Base-by-base conservation (phyloP, 1,140 invertebrate genomes). In the Drosophila sp. region DNA sequence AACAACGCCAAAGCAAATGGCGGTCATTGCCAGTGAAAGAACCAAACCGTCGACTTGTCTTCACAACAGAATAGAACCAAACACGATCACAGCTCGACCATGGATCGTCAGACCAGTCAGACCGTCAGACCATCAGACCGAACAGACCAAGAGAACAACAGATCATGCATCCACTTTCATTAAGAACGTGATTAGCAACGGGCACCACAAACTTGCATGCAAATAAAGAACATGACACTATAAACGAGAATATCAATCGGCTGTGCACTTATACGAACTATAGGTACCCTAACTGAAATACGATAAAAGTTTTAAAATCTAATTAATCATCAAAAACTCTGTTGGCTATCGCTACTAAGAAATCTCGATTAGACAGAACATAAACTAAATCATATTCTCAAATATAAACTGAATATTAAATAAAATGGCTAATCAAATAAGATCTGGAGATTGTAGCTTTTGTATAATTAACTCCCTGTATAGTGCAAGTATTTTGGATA, bases 161-260 rank as follows among this genome's bases (percentile, higher is more conserved):
- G 53, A 38, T 32, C 56, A 61, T 64, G 27, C 51, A 81, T 79
- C 80, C 84, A 89, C 83, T 89, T 89, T 89, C 83, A 89, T 89
- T 89, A 89, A 77, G 84, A 89, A 89, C 83, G 83, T 89, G 83
- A 89, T 87, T 87, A 87, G 78, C 82, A 72, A 57, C 48, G 64
- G 65, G 59, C 70, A 32, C 62, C 34, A 72, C 59, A 76, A 82
- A 56, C 57, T 66, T 76, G 69, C 83, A 83, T 89, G 83, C 83
- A 89, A 89, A 89, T 84, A 56, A 51, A 58, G 53, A 69, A 72
- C 70, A 67, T 58, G 56, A 6, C 41, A 38, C 48, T 32, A 25
- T 45, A 14, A 58, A 73, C 53, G 67, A 40, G 46, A 29, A 38
- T 13, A 41, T 34, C 21, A 7, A 32, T 11, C 8, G 11, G 21